Conservation (phyloP, 2,113 vertebrate genomes). For the Rostratula benghalensis region DNA sequence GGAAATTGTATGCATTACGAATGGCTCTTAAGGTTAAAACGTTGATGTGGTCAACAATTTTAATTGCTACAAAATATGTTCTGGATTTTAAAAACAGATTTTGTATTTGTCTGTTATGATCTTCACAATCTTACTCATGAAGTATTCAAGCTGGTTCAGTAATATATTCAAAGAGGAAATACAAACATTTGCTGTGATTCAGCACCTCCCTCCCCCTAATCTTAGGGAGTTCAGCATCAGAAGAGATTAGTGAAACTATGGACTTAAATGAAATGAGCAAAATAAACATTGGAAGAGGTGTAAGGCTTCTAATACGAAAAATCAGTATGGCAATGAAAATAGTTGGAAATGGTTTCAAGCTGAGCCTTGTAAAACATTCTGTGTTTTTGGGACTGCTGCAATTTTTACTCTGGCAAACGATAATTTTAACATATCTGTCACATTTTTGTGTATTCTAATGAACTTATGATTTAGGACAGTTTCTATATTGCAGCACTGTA, state of each 20-base stretch:
- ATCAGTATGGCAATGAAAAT: not conserved
- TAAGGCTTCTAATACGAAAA: constrained; percentile 7
- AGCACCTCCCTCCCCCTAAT: not conserved
- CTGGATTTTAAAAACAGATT: not conserved
- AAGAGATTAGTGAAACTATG: not conserved
- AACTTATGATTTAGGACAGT: not conserved
- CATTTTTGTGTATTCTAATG: not conserved
- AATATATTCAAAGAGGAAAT: not conserved
- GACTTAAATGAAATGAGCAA: not conserved
- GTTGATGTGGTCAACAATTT: not conserved
- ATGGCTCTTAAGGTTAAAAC: not conserved
- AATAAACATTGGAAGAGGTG: not conserved
- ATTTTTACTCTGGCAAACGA: not conserved
- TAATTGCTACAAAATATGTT: constrained; percentile 23
- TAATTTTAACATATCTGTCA: not conserved
- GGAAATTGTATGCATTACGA: not conserved
- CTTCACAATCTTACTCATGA: not conserved
- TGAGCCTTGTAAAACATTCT: not conserved
- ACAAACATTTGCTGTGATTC: constrained; percentile 46
- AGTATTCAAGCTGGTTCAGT: constrained; percentile 28
- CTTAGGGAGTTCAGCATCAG: not conserved
- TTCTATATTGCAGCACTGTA: not conserved
- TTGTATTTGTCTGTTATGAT: constrained; percentile 36
- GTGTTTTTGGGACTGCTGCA: not conserved
- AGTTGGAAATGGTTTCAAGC: not conserved